Conservation (phyloP, 92 coral and sea anemone species). For the Siderastrea radians region DNA sequence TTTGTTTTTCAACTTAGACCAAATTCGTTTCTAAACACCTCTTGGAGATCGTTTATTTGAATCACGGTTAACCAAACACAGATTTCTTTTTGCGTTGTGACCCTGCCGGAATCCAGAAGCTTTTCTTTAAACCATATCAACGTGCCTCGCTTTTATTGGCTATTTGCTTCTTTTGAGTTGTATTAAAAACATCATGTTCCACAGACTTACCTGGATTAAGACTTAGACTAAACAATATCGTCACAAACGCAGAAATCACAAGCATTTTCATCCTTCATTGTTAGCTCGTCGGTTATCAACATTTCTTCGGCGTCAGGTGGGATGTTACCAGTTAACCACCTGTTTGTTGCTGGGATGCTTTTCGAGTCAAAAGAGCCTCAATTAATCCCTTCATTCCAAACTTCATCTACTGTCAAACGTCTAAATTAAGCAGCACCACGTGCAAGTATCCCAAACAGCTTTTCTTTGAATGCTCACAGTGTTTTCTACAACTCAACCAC, state of each 20-base stretch:
- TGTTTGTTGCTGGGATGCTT: slow-evolving; percentile 24
- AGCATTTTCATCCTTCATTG: slow-evolving; percentile 32
- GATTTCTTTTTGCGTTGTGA: no score
- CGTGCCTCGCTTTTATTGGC: neutral
- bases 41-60: no score
- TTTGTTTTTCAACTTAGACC: no score
- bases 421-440: neutral
- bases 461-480: no score
- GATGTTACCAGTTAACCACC: slow-evolving; percentile 48
- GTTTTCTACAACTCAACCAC: no score
- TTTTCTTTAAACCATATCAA: no score
- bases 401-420: no score
- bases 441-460: neutral
- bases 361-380: neutral
- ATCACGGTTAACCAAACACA: no score
- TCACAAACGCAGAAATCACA: neutral
- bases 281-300: neutral
- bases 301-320: neutral
- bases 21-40: no score
- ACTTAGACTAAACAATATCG: neutral
- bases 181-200: neutral
- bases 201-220: slow-evolving; percentile 11
- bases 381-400: neutral
- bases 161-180: no score
- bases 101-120: no score